A percentile compares a stretch with the other conserved stretches of the same genome.
phyloP scores from a whole-genome alignment of 2,888 invertebrate genomes.

The Tipula confusa region DNA sequence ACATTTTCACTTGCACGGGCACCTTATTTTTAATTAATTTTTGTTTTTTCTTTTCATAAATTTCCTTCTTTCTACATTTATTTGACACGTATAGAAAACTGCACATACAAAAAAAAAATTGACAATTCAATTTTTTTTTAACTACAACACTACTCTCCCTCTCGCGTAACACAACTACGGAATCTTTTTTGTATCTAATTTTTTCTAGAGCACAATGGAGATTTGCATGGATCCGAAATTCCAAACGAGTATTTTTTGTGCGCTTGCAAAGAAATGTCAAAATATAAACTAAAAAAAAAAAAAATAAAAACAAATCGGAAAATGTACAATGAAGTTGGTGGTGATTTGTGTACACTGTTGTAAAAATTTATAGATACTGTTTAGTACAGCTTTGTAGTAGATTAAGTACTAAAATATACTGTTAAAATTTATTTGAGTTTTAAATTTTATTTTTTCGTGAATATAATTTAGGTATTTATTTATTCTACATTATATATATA shows the following conservation, averaged over 20 bases:
- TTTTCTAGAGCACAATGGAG: background rate
- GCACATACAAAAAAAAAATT: background rate
- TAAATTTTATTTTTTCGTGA: too few species aligned
- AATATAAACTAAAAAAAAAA: background rate
- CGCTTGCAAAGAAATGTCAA: background rate
- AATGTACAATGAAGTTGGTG: background rate
- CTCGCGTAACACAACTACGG: background rate
- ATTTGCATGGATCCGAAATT: background rate
- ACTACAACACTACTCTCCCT: background rate
- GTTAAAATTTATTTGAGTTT: background rate
- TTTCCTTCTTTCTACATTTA: background rate
- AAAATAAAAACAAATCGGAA: background rate
- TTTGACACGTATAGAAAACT: constrained; percentile 25
- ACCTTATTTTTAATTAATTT: background rate
- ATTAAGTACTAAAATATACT: background rate
- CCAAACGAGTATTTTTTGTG: background rate
- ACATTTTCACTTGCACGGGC: background rate
- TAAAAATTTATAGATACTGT: background rate
- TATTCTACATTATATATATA: too few species aligned
- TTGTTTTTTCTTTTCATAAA: background rate
- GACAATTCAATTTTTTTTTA: constrained; percentile 3
- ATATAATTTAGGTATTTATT: too few species aligned
- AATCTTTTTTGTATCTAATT: background rate
- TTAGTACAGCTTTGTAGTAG: background rate
- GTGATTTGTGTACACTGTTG: background rate